Evolutionary conservation across 2,797 vertebrate genomes (phyloP).

Genomic region (Micropoecilia bifurca): DNA sequence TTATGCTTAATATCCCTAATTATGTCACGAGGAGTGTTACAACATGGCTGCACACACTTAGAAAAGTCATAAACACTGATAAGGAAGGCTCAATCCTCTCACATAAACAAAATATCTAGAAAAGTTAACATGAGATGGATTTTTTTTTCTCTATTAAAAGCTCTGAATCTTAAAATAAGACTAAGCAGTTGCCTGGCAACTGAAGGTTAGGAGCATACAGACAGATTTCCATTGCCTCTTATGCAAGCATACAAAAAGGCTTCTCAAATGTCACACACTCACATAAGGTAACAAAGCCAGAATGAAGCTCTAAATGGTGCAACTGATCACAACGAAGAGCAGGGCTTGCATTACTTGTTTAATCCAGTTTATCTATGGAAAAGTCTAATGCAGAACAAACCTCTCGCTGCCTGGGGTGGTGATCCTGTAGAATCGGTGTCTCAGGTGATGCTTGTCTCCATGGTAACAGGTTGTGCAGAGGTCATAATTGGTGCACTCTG

Average conservation of each 20-base stretch:
- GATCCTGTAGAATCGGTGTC: conserved; percentile 98
- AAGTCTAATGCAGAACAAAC: conserved; percentile 70
- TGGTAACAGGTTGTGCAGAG: conserved; percentile 99
- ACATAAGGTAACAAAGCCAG: conserved; percentile 27
- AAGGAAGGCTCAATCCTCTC: background rate
- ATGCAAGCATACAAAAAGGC: conserved; percentile 56
- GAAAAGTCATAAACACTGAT: background rate
- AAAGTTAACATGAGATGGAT: background rate
- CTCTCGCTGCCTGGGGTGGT: conserved; percentile 98
- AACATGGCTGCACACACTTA: background rate
- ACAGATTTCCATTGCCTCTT: conserved; percentile 52
- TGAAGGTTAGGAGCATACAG: conserved; percentile 57
- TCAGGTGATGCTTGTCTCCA: conserved; percentile 98
- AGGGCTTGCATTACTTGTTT: conserved; percentile 15
- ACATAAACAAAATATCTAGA: background rate
- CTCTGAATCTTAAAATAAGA: conserved; percentile 63
- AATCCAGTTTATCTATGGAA: conserved; percentile 2
- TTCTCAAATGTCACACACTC: conserved; percentile 55
- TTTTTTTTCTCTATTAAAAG: conserved; percentile 37
- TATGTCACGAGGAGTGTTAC: background rate
- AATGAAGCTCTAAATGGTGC: conserved; percentile 9
- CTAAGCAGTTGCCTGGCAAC: conserved; percentile 77
- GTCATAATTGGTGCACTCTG: conserved; percentile 99
- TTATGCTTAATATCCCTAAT: background rate
- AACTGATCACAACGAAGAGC: conserved; percentile 20